Evolutionary conservation across 2,797 vertebrate species (phyloP), one percentile per base, ranked within the genome.

Genomic region (Tinamus major): DNA sequence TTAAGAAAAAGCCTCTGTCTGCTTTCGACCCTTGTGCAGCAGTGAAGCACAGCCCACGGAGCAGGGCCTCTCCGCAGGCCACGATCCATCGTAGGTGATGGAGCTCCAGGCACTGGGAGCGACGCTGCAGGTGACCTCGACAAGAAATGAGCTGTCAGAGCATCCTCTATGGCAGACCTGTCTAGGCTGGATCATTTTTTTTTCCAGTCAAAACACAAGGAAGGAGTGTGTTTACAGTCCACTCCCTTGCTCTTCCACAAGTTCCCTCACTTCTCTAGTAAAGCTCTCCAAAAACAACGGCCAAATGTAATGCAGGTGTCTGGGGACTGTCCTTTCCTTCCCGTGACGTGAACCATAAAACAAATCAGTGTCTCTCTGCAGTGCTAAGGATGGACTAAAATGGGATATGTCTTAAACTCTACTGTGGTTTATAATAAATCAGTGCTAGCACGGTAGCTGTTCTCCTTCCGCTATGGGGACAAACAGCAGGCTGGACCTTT

Each of bases 1-100:
- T 61, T 3, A n/a, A 56, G 67, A 67, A 64, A 21, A 72, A 91
- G 82, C 37, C 53, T 83, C 79, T 63, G 58, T n/a, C 85, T 70
- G 62, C 21, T 70, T 68, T 19, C 44, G 10, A 53, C 2, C 1
- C 20, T 9, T 41, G 53, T 14, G 33, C 63, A 72, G 75, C 71
- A 62, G 1, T 24, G 27, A 70, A 35, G 62, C 7, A 68, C 10
- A 31, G 51, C 46, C 42, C 1, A 1, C 15, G 55, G 68, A 42
- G 31, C 0, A 6, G 37, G 35, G 65, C 42, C 37, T 49, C 16
- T 1, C 9, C 12, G 79, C 7, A 1, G 2, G 49, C 12, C 63
- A 64, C 79, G 92, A 79, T 48, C 64, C 71, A n/a, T 14, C 53
- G 16, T 48, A 12, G 1, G 0, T 4, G 44, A 33, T 12, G 67